These are phyloP conservation scores for Orthonyx spaldingii DNA, from an alignment of 2,113 vertebrate genomes.

Conservation along the genomic window DNA sequence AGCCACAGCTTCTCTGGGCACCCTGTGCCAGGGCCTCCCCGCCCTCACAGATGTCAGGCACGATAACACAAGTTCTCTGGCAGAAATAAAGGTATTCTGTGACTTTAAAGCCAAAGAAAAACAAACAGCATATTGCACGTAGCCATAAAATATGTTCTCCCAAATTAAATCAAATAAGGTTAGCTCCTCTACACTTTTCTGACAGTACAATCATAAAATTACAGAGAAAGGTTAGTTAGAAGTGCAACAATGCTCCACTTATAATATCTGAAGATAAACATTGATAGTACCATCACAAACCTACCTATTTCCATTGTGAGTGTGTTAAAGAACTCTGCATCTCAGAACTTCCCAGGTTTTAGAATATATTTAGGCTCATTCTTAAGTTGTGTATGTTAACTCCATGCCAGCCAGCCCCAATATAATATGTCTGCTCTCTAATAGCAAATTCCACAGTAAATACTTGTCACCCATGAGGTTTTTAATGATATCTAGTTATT, in stretches of 20 bases:
- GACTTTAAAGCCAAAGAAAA: background rate
- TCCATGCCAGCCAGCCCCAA: background rate
- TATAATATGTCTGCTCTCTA: background rate
- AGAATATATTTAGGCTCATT: background rate
- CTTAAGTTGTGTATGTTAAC: background rate
- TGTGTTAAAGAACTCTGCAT: background rate
- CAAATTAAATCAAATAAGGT: background rate
- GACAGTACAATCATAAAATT: background rate
- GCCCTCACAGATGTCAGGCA: background rate
- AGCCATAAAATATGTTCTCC: background rate
- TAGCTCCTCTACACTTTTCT: background rate
- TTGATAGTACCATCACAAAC: background rate
- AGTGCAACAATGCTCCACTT: background rate
- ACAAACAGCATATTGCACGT: background rate
- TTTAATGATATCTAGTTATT: background rate
- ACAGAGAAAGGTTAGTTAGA: background rate
- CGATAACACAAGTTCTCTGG: background rate
- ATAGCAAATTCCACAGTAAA: background rate
- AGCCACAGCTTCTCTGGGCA: background rate
- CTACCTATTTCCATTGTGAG: background rate
- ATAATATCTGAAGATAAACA: background rate
- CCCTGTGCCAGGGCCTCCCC: background rate
- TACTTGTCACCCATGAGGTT: background rate
- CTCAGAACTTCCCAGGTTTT: background rate
- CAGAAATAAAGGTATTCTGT: background rate